These are phyloP conservation scores for Lymantria monacha DNA, from an alignment of 2,888 invertebrate species.

Conservation along the genomic window DNA sequence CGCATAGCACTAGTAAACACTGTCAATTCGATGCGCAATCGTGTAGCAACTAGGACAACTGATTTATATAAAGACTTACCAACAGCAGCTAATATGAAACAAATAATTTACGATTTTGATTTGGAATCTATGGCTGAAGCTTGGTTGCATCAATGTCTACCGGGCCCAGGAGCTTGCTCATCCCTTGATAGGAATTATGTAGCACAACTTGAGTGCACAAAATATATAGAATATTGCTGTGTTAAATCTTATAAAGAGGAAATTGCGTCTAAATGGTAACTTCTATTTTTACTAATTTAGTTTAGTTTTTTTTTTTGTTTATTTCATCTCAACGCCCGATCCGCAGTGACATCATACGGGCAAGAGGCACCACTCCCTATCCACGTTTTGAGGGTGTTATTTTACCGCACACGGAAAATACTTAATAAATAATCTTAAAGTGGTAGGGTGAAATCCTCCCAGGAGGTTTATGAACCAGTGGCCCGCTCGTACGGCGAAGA, in stretches of 20 bases:
- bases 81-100: constrained; percentile 66
- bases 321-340: background rate
- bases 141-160: constrained; percentile 70
- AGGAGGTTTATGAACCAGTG: no score
- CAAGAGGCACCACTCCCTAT: no score
- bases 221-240: constrained; percentile 60
- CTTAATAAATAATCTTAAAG: background rate
- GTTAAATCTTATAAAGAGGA: constrained; percentile 27
- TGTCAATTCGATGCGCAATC: constrained; percentile 69
- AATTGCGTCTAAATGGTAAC: constrained; percentile 48
- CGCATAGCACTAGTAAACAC: constrained; percentile 59
- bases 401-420: no score
- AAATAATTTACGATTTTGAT: constrained; percentile 66
- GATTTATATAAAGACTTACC: constrained; percentile 57
- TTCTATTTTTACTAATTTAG: background rate
- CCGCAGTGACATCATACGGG: no score
- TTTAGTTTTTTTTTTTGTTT: constrained; percentile 3
- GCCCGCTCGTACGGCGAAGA: no score
- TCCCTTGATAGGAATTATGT: constrained; percentile 58
- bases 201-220: constrained; percentile 67
- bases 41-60: constrained; percentile 55
- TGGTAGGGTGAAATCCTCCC: background rate
- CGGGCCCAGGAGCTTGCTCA: constrained; percentile 66
- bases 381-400: no score
- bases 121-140: constrained; percentile 61